Conservation (phyloP, 2,888 invertebrate genomes). For the Podabrus alpinus region DNA sequence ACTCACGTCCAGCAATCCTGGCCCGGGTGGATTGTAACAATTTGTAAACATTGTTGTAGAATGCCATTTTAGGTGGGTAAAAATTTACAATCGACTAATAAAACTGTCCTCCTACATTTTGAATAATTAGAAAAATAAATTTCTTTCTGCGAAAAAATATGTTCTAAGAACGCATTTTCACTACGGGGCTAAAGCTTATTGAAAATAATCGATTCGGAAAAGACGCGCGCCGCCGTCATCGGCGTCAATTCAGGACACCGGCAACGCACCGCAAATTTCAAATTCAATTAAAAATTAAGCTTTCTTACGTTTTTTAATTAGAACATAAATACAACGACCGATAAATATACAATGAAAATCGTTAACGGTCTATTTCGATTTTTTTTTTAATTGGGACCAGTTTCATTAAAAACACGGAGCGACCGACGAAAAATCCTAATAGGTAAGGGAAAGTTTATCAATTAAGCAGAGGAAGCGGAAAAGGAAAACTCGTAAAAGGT, state of each 20-base stretch:
- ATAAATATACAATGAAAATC: neutral
- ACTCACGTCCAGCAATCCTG: conserved; percentile 19
- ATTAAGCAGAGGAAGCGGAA: neutral
- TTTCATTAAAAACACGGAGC: neutral
- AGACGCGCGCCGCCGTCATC: neutral
- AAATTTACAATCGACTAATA: neutral
- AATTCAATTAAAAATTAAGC: neutral
- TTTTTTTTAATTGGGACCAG: neutral
- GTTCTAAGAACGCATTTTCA: neutral
- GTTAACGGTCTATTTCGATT: neutral
- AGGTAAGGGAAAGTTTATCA: neutral
- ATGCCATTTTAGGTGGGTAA: conserved; percentile 13
- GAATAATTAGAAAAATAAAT: neutral
- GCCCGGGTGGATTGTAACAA: conserved; percentile 16
- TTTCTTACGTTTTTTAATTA: neutral
- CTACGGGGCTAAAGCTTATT: neutral
- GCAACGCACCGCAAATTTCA: neutral
- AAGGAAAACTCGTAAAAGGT: neutral
- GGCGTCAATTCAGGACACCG: neutral
- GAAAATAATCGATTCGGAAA: conserved; percentile 2
- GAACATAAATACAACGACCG: neutral
- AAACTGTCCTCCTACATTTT: neutral
- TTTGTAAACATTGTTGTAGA: conserved; percentile 24
- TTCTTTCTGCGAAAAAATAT: neutral
- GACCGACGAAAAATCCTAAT: neutral